Conservation (phyloP, 2,888 invertebrate species). For the Dichetophora obliterata region DNA sequence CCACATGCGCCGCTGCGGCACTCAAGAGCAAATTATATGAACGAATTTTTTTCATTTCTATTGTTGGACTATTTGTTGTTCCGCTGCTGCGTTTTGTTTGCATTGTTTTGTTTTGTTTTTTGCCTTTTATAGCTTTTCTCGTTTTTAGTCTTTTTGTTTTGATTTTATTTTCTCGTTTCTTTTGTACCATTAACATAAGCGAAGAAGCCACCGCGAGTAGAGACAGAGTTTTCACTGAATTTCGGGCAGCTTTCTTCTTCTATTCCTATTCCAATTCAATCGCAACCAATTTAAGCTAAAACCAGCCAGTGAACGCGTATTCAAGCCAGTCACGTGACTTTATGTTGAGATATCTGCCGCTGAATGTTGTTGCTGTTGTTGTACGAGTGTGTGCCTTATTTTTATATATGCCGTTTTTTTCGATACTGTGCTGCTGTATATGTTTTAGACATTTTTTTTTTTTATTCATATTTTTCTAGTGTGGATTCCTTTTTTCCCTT, state of each 20-base stretch:
- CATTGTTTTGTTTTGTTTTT: neutral
- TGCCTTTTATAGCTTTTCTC: neutral
- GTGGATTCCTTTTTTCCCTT: too few relatives aligned
- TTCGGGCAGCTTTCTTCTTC: neutral
- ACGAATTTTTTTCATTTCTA: neutral
- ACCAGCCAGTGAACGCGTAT: neutral
- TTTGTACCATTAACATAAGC: slow-evolving; percentile 13
- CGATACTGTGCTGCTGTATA: too few relatives aligned
- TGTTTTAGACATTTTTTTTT: too few relatives aligned
- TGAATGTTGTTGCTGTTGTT: neutral
- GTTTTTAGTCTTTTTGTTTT: neutral
- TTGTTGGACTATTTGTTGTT: neutral
- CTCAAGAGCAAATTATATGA: neutral
- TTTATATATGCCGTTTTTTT: too few relatives aligned
- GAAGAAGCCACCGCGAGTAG: too few relatives aligned
- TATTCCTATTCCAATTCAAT: neutral
- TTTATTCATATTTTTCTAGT: too few relatives aligned
- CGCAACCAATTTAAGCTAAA: neutral
- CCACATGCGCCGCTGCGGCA: neutral
- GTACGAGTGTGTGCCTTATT: neutral
- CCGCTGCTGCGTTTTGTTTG: neutral
- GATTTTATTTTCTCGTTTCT: neutral
- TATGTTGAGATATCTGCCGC: neutral
- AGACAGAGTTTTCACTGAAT: too few relatives aligned
- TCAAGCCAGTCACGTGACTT: slow-evolving; percentile 12